phyloP scores from a whole-genome alignment of 2,797 vertebrate species.

The Molothrus aeneus region DNA sequence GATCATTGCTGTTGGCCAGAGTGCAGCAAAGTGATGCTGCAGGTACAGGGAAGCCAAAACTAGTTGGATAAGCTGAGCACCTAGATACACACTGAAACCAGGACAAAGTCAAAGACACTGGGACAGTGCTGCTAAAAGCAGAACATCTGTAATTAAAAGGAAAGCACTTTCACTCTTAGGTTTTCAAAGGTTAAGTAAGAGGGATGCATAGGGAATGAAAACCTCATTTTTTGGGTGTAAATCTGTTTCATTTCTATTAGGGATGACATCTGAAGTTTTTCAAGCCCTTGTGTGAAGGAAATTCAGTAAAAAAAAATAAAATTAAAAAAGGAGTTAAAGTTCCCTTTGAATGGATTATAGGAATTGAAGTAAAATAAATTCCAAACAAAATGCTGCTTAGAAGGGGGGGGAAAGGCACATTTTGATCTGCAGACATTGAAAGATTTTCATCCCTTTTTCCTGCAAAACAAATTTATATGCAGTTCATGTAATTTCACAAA shows the following conservation, averaged over 20 bases:
- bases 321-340: background rate
- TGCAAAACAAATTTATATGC: background rate
- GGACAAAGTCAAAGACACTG: slow-evolving; percentile 60
- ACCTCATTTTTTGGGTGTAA: slow-evolving; percentile 38
- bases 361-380: background rate
- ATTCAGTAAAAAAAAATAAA: background rate
- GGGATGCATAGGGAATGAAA: slow-evolving; percentile 50
- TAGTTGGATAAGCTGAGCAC: slow-evolving; percentile 23
- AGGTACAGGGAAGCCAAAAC: background rate
- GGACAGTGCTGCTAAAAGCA: slow-evolving; percentile 54
- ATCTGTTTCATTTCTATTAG: slow-evolving; percentile 27
- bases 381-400: background rate
- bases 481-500: background rate
- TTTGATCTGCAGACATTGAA: background rate
- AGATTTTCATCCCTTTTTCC: background rate
- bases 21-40: background rate
- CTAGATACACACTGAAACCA: slow-evolving; percentile 42
- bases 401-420: background rate
- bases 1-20: background rate
- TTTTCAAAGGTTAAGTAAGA: slow-evolving; percentile 65
- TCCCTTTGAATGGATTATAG: background rate
- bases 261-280: slow-evolving; percentile 8
- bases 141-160: slow-evolving; percentile 62
- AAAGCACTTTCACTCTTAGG: slow-evolving; percentile 42
- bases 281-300: slow-evolving; percentile 28